A percentile compares a stretch with the other conserved stretches of the same genome.
phyloP scores from a whole-genome alignment of 2,888 invertebrate species.

The Chloromyia formosa region DNA sequence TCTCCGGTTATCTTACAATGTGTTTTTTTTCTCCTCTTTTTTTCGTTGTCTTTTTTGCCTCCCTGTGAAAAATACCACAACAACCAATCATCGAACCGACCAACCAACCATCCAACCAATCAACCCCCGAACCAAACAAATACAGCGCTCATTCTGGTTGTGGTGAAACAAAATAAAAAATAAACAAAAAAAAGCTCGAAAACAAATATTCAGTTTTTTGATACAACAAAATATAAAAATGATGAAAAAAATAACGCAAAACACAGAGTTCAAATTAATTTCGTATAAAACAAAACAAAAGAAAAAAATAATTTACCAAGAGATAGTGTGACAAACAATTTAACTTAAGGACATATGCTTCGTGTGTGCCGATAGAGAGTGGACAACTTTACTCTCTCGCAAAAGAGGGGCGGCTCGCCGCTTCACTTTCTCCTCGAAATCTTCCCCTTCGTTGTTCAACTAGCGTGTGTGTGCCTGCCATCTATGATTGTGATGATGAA shows the following conservation, averaged over 20 bases:
- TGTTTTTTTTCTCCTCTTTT: conserved; percentile 24
- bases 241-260: background rate
- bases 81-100: too few relatives aligned
- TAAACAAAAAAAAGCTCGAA: conserved; percentile 14
- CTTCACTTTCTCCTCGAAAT: too few relatives aligned
- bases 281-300: background rate
- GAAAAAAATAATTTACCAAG: background rate
- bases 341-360: too few relatives aligned
- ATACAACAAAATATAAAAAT: background rate
- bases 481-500: too few relatives aligned
- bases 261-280: background rate
- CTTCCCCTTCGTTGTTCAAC: too few relatives aligned
- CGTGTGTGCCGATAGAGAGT: too few relatives aligned
- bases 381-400: too few relatives aligned
- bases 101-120: too few relatives aligned
- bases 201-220: background rate
- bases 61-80: too few relatives aligned
- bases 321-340: too few relatives aligned
- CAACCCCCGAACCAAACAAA: background rate
- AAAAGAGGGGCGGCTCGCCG: too few relatives aligned
- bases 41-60: conserved; percentile 4
- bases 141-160: conserved; percentile 50
- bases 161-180: conserved; percentile 44
- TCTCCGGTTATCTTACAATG: background rate
- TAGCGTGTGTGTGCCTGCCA: too few relatives aligned